These are phyloP conservation scores for Toxostoma redivivum DNA, from an alignment of 2,113 vertebrate species.

Conservation along the genomic window DNA sequence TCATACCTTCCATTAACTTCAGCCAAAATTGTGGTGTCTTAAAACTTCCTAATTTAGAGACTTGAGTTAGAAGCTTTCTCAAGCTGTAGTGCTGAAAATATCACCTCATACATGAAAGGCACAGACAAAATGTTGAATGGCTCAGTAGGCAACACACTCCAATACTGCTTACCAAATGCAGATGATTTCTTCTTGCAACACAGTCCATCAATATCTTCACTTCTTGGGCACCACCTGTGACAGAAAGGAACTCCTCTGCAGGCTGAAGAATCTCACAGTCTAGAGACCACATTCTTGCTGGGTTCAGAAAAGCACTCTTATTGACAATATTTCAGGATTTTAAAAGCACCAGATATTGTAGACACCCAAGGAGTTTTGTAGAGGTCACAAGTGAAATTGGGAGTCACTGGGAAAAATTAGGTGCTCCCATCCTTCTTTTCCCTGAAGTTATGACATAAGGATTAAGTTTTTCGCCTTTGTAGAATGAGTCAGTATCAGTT, in stretches of 20 bases:
- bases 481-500: not conserved
- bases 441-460: not conserved
- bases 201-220: not conserved
- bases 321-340: not conserved
- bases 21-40: not conserved
- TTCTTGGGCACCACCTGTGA: not conserved
- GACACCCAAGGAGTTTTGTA: not conserved
- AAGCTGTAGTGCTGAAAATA: not conserved
- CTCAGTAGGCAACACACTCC: not conserved
- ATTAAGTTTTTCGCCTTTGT: not conserved
- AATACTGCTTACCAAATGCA: not conserved
- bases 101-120: not conserved
- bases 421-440: not conserved
- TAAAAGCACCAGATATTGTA: not conserved
- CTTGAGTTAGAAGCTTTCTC: not conserved
- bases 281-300: not conserved
- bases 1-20: not conserved
- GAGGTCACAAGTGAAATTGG: not conserved
- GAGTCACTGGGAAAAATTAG: not conserved
- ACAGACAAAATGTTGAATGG: not conserved
- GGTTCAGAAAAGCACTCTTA: not conserved
- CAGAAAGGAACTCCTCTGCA: not conserved
- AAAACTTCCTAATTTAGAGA: not conserved
- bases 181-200: not conserved
- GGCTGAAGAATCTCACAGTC: not conserved